These are phyloP conservation scores for Limnephilus marmoratus DNA, from an alignment of 2,888 invertebrate species.

Conservation along the genomic window DNA sequence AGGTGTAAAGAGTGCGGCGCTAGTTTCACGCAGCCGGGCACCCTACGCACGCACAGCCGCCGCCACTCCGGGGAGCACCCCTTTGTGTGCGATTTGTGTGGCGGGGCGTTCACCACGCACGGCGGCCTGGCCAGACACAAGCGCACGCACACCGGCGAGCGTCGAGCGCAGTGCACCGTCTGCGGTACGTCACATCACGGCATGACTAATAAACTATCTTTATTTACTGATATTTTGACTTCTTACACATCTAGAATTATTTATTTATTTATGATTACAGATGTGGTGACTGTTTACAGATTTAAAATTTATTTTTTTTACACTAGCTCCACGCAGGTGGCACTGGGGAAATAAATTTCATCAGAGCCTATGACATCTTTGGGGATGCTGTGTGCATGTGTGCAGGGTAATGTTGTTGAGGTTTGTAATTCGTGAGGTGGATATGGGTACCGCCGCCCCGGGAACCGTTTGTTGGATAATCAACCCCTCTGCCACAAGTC, in stretches of 20 bases:
- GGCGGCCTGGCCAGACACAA: slow-evolving; percentile 62
- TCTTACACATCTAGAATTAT: too few species aligned
- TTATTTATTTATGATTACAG: neutral
- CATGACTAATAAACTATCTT: neutral
- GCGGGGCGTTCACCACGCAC: slow-evolving; percentile 57
- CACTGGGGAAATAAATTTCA: too few species aligned
- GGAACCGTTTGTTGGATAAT: too few species aligned
- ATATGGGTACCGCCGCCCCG: too few species aligned
- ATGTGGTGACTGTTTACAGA: neutral
- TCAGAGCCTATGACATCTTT: too few species aligned
- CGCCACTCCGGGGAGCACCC: slow-evolving; percentile 63
- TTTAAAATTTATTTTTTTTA: too few species aligned
- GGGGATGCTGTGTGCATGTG: too few species aligned
- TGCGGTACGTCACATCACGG: slow-evolving; percentile 50
- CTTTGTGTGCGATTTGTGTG: slow-evolving; percentile 60
- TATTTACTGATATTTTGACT: too few species aligned
- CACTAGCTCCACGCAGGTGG: too few species aligned
- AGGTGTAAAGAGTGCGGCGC: slow-evolving; percentile 62
- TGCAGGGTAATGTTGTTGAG: too few species aligned
- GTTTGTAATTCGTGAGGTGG: too few species aligned
- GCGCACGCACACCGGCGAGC: slow-evolving; percentile 58
- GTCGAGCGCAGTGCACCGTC: slow-evolving; percentile 59
- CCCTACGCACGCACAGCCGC: slow-evolving; percentile 56
- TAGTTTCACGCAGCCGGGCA: slow-evolving; percentile 58
- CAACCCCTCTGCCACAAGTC: too few species aligned